Conservation (phyloP, 2,888 invertebrate species). For the Kuschelorhynchus macadamiae region DNA sequence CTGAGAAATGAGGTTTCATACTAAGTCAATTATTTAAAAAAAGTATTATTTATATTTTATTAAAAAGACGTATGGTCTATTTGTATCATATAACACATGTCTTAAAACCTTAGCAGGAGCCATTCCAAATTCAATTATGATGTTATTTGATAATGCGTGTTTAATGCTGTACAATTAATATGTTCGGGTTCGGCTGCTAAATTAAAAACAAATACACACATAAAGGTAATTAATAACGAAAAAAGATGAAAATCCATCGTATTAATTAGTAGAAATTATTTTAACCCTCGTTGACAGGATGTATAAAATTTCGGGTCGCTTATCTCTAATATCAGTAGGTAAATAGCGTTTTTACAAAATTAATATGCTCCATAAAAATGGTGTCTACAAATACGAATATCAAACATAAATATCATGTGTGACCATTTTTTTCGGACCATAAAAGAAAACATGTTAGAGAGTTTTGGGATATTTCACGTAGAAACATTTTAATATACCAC, state of each 20-base stretch:
- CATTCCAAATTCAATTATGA: too few species aligned
- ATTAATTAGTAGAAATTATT: slow-evolving; percentile 35
- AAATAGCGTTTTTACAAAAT: slow-evolving; percentile 42
- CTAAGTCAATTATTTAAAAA: too few species aligned
- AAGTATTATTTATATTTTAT: too few species aligned
- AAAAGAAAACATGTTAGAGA: slow-evolving; percentile 9
- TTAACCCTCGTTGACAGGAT: slow-evolving; percentile 19
- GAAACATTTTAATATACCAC: background rate
- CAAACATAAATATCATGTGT: slow-evolving; percentile 25
- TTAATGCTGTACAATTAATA: too few species aligned
- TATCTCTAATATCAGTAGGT: slow-evolving; percentile 37
- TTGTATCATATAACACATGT: too few species aligned
- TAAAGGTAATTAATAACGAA: slow-evolving; percentile 9
- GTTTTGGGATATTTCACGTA: slow-evolving; percentile 16
- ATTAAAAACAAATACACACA: background rate
- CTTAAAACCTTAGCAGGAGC: too few species aligned
- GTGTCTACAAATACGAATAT: slow-evolving; percentile 35
- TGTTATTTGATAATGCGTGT: too few species aligned
- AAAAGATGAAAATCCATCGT: slow-evolving; percentile 20
- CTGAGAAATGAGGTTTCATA: too few species aligned
- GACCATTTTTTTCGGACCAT: slow-evolving; percentile 8
- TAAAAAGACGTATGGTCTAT: too few species aligned
- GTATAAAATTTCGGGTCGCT: slow-evolving; percentile 33
- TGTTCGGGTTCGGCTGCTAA: too few species aligned
- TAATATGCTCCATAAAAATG: slow-evolving; percentile 40